Percentiles rank a stretch among this genome's conserved stretches.
Evolutionary conservation across 2,888 invertebrate genomes (phyloP).

Genomic region (Drosophila acutilabella): DNA sequence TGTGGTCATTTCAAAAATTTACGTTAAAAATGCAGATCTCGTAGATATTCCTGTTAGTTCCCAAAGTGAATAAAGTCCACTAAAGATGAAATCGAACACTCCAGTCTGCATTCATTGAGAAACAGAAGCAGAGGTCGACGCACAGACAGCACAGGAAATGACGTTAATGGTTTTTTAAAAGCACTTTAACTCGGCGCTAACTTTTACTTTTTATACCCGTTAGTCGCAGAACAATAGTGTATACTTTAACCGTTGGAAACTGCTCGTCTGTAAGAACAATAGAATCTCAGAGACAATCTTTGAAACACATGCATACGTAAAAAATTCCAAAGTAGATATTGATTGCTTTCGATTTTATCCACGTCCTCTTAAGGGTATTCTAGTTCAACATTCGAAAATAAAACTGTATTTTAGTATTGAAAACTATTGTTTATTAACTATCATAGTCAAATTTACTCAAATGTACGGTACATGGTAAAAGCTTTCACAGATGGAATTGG

Average conservation of each 20-base stretch:
- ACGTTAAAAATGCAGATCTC: constrained; percentile 26
- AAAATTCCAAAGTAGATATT: background rate
- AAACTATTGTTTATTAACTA: too few species aligned
- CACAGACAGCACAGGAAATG: constrained; percentile 66
- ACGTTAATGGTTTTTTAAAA: constrained; percentile 80
- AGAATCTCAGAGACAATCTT: too few species aligned
- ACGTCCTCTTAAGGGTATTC: too few species aligned
- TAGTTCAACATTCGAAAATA: too few species aligned
- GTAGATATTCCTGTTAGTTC: constrained; percentile 26
- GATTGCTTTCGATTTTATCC: background rate
- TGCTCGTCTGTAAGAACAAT: too few species aligned
- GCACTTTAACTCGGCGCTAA: constrained; percentile 76
- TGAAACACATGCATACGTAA: too few species aligned
- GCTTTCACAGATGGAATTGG: too few species aligned
- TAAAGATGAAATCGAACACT: constrained; percentile 28
- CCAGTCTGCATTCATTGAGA: background rate
- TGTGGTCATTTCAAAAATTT: constrained; percentile 50
- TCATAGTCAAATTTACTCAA: too few species aligned
- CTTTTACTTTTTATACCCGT: constrained; percentile 30
- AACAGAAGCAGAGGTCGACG: constrained; percentile 10
- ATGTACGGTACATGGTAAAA: too few species aligned
- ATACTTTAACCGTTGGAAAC: too few species aligned
- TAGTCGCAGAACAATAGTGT: too few species aligned
- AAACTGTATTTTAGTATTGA: too few species aligned
- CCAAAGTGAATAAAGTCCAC: constrained; percentile 15